phyloP scores from a whole-genome alignment of 2,797 vertebrate genomes.

The Atherinosoma microstoma region DNA sequence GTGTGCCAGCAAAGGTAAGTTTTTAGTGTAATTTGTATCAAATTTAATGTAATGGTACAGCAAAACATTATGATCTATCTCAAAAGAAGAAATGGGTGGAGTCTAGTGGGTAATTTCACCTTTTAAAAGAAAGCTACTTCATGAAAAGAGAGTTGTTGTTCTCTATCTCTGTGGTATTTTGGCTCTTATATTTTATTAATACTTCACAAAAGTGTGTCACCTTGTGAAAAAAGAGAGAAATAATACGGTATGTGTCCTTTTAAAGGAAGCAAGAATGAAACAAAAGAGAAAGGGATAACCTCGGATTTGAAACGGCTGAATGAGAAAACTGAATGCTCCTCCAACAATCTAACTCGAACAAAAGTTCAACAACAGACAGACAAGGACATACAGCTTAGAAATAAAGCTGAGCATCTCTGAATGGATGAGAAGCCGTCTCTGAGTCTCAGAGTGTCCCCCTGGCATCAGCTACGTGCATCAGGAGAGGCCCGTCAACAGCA shows the following conservation, averaged over 20 bases:
- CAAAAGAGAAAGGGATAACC: neutral
- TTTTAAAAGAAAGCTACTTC: too few species aligned
- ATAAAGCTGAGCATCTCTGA: neutral
- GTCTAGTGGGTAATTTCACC: too few species aligned
- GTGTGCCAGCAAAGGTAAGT: neutral
- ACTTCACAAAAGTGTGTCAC: neutral
- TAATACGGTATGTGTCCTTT: neutral
- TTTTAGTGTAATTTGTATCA: too few species aligned
- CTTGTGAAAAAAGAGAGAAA: neutral
- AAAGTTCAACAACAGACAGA: neutral
- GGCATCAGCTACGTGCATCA: slow-evolving; percentile 30
- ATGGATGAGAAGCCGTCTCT: neutral
- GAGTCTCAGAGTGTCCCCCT: neutral
- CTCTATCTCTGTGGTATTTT: neutral
- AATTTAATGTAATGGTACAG: too few species aligned
- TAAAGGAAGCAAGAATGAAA: neutral
- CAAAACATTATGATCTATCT: too few species aligned
- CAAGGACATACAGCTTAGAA: neutral
- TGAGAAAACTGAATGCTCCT: too few species aligned
- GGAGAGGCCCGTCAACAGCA: slow-evolving; percentile 42
- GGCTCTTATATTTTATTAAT: neutral
- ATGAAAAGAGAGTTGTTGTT: too few species aligned
- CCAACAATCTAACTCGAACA: too few species aligned
- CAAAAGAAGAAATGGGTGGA: too few species aligned
- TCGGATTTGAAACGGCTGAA: neutral